A percentile compares a stretch with the other conserved stretches of the same genome.
These are phyloP conservation scores for Takifugu bimaculatus DNA, from an alignment of 2,113 vertebrate species.

Conservation along the genomic window DNA sequence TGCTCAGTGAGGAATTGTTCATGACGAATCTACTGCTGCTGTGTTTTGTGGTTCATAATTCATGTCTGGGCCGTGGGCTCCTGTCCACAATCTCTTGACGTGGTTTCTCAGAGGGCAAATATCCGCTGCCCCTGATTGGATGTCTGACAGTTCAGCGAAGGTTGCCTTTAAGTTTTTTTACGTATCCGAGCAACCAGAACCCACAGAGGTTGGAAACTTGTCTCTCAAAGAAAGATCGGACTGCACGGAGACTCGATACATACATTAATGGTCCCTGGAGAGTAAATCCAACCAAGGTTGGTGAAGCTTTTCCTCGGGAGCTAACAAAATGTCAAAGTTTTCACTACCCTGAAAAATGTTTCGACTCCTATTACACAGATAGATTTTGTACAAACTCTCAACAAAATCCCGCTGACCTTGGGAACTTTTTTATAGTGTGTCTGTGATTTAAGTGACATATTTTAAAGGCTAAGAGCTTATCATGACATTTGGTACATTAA, in stretches of 20 bases:
- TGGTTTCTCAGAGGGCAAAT: slow-evolving; percentile 27
- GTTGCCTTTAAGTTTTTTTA: slow-evolving; percentile 8
- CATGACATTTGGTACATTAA: too few species aligned
- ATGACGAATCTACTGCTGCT: too few species aligned
- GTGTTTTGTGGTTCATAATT: slow-evolving; percentile 46
- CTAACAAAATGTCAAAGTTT: neutral
- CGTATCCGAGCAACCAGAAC: too few species aligned
- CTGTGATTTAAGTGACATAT: too few species aligned
- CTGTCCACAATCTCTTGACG: slow-evolving; percentile 13
- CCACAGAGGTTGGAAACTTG: neutral
- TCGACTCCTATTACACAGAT: neutral
- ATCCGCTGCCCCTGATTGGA: slow-evolving; percentile 14
- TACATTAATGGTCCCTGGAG: neutral
- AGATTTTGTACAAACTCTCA: neutral
- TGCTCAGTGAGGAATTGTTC: slow-evolving; percentile 78
- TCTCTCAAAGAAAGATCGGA: slow-evolving; percentile 2
- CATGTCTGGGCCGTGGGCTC: slow-evolving; percentile 7
- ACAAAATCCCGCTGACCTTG: too few species aligned
- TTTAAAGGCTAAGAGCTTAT: too few species aligned
- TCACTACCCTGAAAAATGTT: neutral
- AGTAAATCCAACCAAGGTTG: neutral
- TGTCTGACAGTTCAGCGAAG: slow-evolving; percentile 14
- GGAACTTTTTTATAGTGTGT: too few species aligned
- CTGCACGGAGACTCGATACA: neutral
- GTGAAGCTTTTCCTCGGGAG: neutral